These are phyloP conservation scores for Autographa pulchrina DNA, from an alignment of 2,888 invertebrate genomes.

Conservation along the genomic window DNA sequence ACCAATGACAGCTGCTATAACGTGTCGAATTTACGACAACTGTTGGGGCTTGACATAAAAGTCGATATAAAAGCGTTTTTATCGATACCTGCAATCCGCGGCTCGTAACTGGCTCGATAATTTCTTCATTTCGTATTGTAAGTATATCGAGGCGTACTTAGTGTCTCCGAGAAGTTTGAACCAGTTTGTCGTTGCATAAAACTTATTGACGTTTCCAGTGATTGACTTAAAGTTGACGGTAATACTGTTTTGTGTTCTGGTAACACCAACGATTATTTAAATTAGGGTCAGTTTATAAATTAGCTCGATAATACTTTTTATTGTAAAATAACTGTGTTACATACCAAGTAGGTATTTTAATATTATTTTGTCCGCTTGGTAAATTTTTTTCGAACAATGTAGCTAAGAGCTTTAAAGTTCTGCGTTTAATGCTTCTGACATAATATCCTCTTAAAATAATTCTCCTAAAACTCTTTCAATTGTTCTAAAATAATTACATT, in stretches of 20 bases:
- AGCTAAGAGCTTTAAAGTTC: too few species aligned
- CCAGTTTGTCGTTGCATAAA: conserved; percentile 71
- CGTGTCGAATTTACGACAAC: conserved; percentile 78
- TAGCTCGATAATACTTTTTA: not conserved
- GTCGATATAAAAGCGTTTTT: conserved; percentile 81
- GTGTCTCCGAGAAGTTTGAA: conserved; percentile 65
- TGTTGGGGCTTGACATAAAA: conserved; percentile 78
- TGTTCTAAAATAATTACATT: not conserved
- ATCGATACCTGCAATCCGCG: conserved; percentile 78
- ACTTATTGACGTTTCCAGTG: conserved; percentile 59
- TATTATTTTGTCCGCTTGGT: too few species aligned
- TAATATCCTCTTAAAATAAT: too few species aligned
- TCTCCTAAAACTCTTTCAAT: too few species aligned
- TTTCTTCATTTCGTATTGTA: conserved; percentile 81
- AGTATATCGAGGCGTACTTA: conserved; percentile 52
- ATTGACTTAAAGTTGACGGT: conserved; percentile 66
- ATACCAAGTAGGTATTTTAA: too few species aligned
- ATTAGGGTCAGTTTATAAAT: not conserved
- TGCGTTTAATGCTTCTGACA: too few species aligned
- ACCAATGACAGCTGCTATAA: conserved; percentile 70
- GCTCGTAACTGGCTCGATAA: conserved; percentile 77
- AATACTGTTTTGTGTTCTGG: conserved; percentile 28
- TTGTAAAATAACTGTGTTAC: not conserved
- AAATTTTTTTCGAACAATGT: too few species aligned
- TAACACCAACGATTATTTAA: not conserved